These are phyloP conservation scores for Cenopis cana DNA, from an alignment of 2,888 invertebrate genomes.

Conservation along the genomic window DNA sequence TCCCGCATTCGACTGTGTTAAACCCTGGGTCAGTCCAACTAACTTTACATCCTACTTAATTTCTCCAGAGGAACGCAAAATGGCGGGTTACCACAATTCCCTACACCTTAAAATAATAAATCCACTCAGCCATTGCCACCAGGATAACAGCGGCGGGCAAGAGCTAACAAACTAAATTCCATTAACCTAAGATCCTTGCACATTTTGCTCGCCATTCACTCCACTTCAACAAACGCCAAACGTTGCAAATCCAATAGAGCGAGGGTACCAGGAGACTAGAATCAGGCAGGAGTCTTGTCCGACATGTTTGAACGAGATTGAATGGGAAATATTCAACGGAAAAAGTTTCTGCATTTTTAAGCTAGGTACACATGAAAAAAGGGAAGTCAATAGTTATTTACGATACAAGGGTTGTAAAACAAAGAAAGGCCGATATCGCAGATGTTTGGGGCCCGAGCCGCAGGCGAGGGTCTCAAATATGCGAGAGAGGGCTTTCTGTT, in stretches of 20 bases:
- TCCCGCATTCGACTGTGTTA: no score
- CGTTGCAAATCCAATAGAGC: constrained; percentile 49
- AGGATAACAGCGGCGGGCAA: constrained; percentile 38
- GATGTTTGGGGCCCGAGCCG: no score
- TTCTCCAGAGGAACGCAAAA: background rate
- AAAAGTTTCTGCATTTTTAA: constrained; percentile 46
- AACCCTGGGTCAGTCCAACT: no score
- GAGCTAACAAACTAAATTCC: constrained; percentile 48
- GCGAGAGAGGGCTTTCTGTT: no score
- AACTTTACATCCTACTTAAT: background rate
- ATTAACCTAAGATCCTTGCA: constrained; percentile 42
- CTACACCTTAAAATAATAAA: constrained; percentile 35
- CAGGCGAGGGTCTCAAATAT: no score
- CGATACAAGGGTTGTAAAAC: no score
- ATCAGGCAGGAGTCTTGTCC: constrained; percentile 45
- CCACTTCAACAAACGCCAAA: constrained; percentile 47
- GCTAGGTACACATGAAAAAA: constrained; percentile 33
- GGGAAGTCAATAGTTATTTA: constrained; percentile 20
- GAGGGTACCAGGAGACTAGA: constrained; percentile 46
- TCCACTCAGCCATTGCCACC: constrained; percentile 24
- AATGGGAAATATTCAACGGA: constrained; percentile 51
- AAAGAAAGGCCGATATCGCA: no score
- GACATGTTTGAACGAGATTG: constrained; percentile 48
- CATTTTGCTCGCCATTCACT: constrained; percentile 44
- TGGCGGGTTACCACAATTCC: background rate